phyloP scores from a whole-genome alignment of 2,888 invertebrate species.

The Zele albiditarsus region DNA sequence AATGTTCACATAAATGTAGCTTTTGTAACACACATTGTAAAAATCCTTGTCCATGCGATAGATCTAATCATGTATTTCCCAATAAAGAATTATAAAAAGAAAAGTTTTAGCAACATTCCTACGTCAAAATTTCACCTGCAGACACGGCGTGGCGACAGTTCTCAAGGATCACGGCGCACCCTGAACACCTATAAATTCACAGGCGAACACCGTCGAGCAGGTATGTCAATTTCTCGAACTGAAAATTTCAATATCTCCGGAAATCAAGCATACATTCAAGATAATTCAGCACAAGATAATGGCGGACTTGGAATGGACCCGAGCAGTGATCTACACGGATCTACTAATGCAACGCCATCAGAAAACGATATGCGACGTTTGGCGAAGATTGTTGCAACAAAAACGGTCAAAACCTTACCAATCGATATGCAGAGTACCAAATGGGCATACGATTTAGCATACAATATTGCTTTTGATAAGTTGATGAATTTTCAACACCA shows the following conservation, averaged over 20 bases:
- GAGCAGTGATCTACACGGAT: neutral
- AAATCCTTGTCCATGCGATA: neutral
- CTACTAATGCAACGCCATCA: neutral
- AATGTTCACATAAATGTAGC: neutral
- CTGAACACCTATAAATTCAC: neutral
- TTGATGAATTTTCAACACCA: neutral
- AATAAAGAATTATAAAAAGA: slow-evolving; percentile 15
- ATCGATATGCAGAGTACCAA: neutral
- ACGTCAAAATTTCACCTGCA: slow-evolving; percentile 31
- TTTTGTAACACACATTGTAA: neutral
- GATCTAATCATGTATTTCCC: neutral
- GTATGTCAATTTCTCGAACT: neutral
- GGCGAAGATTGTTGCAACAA: neutral
- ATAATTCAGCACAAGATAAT: neutral
- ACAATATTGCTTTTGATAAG: slow-evolving; percentile 16
- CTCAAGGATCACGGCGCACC: neutral
- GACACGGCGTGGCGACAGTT: neutral
- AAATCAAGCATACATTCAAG: neutral
- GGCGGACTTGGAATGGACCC: neutral
- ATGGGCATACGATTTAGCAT: slow-evolving; percentile 10
- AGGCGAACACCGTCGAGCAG: neutral
- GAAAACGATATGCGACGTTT: slow-evolving; percentile 1
- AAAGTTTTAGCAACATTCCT: slow-evolving; percentile 1
- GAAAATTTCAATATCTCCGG: neutral
- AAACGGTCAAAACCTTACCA: slow-evolving; percentile 14